Conservation (phyloP, 2,797 vertebrate species). For the Myoxocephalus aenaeus region DNA sequence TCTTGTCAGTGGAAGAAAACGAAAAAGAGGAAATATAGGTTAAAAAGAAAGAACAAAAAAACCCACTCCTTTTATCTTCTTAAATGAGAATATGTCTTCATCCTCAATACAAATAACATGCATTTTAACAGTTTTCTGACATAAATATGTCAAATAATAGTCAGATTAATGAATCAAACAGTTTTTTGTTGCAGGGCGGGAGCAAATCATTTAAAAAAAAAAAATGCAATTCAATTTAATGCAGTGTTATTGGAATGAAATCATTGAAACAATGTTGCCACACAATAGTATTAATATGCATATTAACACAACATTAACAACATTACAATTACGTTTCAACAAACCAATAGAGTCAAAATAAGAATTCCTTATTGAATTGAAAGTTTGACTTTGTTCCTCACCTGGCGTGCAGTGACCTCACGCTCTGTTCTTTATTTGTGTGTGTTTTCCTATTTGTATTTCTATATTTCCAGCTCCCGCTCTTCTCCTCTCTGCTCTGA, state of each 20-base stretch:
- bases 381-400: no score
- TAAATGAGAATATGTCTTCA: background rate
- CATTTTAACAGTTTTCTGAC: background rate
- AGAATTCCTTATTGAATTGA: no score
- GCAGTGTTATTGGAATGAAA: background rate
- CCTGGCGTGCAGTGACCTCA: background rate
- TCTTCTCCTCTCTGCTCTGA: conserved; percentile 5
- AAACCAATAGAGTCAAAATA: background rate
- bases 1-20: no score
- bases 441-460: no score
- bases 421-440: background rate
- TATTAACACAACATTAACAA: background rate
- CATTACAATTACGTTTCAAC: background rate
- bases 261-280: background rate
- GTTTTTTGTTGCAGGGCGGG: no score
- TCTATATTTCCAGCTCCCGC: background rate
- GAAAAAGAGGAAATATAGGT: background rate
- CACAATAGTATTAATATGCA: background rate
- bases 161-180: background rate
- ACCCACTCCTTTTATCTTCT: background rate
- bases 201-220: no score
- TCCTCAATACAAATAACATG: background rate
- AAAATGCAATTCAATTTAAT: background rate
- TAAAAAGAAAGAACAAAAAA: background rate
- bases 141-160: background rate